phyloP scores from a whole-genome alignment of 2,888 invertebrate species.

The Drosophila heteroneura region DNA sequence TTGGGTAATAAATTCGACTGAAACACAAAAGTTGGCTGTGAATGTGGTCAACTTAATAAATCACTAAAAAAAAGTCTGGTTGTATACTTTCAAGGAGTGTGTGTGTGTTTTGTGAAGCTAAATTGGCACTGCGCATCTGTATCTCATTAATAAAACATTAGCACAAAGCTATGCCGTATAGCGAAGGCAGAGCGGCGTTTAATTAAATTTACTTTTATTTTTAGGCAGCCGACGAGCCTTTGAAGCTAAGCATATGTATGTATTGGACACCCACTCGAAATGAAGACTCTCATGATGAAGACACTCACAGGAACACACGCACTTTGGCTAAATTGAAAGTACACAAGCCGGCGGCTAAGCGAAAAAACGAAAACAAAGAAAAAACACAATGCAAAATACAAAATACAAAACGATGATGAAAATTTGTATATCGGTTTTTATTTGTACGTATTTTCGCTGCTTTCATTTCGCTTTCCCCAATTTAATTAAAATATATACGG shows the following conservation, averaged over 20 bases:
- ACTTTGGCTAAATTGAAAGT: conserved; percentile 63
- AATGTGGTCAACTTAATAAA: not conserved
- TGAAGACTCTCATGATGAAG: conserved; percentile 2
- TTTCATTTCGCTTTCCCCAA: conserved; percentile 33
- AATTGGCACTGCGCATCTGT: conserved; percentile 9
- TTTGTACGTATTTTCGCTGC: conserved; percentile 16
- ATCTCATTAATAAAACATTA: conserved; percentile 51
- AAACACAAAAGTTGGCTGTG: not conserved
- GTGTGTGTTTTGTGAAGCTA: not conserved
- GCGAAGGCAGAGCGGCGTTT: conserved; percentile 17
- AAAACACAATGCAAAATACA: conserved; percentile 12
- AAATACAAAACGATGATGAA: conserved; percentile 35
- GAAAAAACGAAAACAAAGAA: conserved; percentile 38
- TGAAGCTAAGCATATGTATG: conserved; percentile 22
- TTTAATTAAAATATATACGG: conserved; percentile 73
- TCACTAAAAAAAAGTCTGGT: not conserved
- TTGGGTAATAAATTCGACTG: not conserved
- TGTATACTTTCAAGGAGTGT: not conserved
- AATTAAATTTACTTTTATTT: conserved; percentile 47
- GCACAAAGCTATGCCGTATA: not conserved
- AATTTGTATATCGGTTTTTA: conserved; percentile 32
- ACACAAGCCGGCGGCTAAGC: conserved; percentile 57
- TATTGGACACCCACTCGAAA: conserved; percentile 31
- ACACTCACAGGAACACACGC: conserved; percentile 8
- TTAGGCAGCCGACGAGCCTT: conserved; percentile 10